Evolutionary conservation across 2,797 vertebrate species (phyloP), one percentile per base, ranked within the genome.

Genomic region (Fistularia commersonii): DNA sequence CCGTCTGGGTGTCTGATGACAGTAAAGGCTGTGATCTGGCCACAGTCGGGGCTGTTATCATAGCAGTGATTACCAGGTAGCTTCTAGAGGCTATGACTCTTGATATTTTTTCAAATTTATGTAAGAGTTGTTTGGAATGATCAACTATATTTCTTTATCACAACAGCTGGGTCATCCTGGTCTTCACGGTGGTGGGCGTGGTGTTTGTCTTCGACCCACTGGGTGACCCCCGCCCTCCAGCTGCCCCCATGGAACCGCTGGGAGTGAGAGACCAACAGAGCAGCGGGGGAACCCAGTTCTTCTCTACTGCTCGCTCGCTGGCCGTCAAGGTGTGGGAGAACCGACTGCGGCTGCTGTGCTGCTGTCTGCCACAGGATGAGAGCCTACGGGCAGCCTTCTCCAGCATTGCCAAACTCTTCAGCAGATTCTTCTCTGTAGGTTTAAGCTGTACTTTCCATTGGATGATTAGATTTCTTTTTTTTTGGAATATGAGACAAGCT

Each of bases 171-270:
- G 74, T 95, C 61, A 93, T 99, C 81, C 90, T 99, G 14, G n/a
- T 92, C 31, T 90, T 91, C 31, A 98, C 94, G 0, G 10, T 55
- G 5, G 6, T 95, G 3, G 95, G 93, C 0, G 88, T 97, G 10
- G 0, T 98, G 5, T 78, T 98, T 0, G 94, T 96, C 69, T 99
- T 99, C 13, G 97, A 99, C 69, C 97, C 97, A 0, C 77, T 99
- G 3, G 97, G 97, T 1, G 88, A 86, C 11, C 90, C 87, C 9
- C 87, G 81, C 23, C 76, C 73, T 0, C 70, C 77, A 5, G 68
- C 79, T 1, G 34, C 82, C 1, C 6, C 53, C 0, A 40, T 50
- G 45, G 66, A 82, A 0, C 70, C 61, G 0, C 63, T 78, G 0
- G 76, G 82, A 0, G 40, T 67, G 0, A 83, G 88, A 51, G 82